phyloP scores from a whole-genome alignment of 2,113 vertebrate species.

The Etheostoma spectabile region DNA sequence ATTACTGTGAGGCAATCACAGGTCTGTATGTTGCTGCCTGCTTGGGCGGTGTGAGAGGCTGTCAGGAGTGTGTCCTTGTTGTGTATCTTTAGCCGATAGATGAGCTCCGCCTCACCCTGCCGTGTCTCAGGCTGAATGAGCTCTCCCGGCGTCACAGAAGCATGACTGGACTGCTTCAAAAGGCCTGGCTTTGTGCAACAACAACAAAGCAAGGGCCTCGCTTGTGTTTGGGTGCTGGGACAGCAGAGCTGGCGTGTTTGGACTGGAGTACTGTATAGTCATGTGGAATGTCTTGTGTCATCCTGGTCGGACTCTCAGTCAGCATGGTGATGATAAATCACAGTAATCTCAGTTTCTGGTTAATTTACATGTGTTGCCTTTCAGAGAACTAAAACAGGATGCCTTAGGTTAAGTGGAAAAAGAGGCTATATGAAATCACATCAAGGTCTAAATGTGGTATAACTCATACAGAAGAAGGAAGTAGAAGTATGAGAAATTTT shows the following conservation, averaged over 20 bases:
- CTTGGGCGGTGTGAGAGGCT: constrained; percentile 2
- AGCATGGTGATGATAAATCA: neutral
- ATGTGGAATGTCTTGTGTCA: constrained; percentile 71
- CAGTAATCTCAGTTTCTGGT: neutral
- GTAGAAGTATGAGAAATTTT: neutral
- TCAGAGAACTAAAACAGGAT: constrained; percentile 21
- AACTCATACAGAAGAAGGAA: constrained; percentile 2
- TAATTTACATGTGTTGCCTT: neutral
- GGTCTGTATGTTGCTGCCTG: neutral
- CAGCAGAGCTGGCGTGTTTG: constrained; percentile 61
- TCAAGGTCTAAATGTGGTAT: neutral
- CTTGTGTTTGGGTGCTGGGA: constrained; percentile 74
- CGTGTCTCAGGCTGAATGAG: constrained; percentile 55
- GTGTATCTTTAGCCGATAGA: constrained; percentile 20
- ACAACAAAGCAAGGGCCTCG: constrained; percentile 70
- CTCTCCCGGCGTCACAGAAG: constrained; percentile 56
- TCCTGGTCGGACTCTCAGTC: constrained; percentile 26
- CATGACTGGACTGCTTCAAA: constrained; percentile 73
- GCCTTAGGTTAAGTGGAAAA: neutral
- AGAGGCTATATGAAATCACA: neutral
- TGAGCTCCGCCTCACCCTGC: constrained; percentile 33
- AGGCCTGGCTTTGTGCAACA: constrained; percentile 75
- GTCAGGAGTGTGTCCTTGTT: constrained; percentile 14
- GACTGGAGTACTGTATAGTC: constrained; percentile 56
- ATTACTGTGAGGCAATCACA: neutral